Percentiles rank a stretch among this genome's conserved stretches.
These are phyloP conservation scores for Nephila pilipes DNA, from an alignment of 1,140 invertebrate genomes.

Conservation along the genomic window DNA sequence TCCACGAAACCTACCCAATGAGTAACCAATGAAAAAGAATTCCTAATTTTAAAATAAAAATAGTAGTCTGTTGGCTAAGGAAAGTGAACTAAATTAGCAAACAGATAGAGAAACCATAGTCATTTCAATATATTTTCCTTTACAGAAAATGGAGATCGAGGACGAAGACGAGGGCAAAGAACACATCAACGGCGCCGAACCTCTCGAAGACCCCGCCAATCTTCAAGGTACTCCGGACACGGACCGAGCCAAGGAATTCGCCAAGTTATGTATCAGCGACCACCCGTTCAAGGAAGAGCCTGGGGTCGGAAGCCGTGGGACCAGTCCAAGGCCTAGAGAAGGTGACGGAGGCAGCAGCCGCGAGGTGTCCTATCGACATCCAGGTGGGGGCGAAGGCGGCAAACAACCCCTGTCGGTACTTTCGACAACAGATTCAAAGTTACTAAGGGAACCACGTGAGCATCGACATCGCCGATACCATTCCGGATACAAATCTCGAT, in stretches of 20 bases:
- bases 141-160: slow-evolving; percentile 75
- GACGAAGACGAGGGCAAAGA: slow-evolving; percentile 74
- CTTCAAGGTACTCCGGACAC: slow-evolving; percentile 57
- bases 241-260: slow-evolving; percentile 51
- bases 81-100: too few species aligned
- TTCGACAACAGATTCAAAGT: slow-evolving; percentile 77
- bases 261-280: slow-evolving; percentile 51
- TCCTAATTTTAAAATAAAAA: too few species aligned
- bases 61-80: too few species aligned
- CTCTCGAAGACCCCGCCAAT: not conserved
- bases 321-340: slow-evolving; percentile 55
- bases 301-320: slow-evolving; percentile 35
- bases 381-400: not conserved
- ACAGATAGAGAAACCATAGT: too few species aligned
- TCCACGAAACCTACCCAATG: too few species aligned
- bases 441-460: slow-evolving; percentile 78
- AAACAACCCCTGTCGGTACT: slow-evolving; percentile 64
- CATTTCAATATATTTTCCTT: not conserved
- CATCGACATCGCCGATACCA: slow-evolving; percentile 76
- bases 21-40: too few species aligned
- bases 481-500: slow-evolving; percentile 76
- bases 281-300: slow-evolving; percentile 53
- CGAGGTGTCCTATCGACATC: slow-evolving; percentile 54
- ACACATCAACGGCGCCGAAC: slow-evolving; percentile 21
- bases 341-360: slow-evolving; percentile 67